These are phyloP conservation scores for Cordilura impudica DNA, from an alignment of 2,888 invertebrate genomes.

Conservation along the genomic window DNA sequence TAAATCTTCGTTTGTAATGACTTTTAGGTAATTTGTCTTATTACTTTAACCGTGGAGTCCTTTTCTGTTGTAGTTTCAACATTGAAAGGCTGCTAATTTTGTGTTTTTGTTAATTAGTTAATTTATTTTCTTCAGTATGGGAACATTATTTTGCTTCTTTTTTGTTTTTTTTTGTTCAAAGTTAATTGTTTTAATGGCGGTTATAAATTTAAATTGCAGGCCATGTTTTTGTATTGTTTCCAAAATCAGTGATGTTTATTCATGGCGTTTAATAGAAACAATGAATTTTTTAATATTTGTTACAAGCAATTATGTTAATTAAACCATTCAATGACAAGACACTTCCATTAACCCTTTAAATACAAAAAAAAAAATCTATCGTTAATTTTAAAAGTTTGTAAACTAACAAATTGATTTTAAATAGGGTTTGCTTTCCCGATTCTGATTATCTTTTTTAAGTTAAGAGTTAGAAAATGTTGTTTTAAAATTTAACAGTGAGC, in stretches of 20 bases:
- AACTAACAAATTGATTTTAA: too few species aligned
- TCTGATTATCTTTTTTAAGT: too few species aligned
- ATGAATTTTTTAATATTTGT: constrained; percentile 34
- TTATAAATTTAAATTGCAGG: constrained; percentile 63
- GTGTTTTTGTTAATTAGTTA: constrained; percentile 56
- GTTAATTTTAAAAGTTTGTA: too few species aligned
- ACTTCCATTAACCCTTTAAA: background rate
- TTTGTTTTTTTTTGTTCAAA: too few species aligned
- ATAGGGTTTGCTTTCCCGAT: too few species aligned
- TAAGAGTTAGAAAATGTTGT: too few species aligned
- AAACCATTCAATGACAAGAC: background rate
- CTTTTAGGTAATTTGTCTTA: constrained; percentile 61
- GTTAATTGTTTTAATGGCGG: constrained; percentile 76
- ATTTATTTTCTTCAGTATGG: constrained; percentile 4
- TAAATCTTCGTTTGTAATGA: constrained; percentile 61
- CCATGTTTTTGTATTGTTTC: constrained; percentile 19
- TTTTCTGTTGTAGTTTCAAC: background rate
- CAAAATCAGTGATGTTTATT: constrained; percentile 38
- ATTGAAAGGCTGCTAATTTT: constrained; percentile 53
- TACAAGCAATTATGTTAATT: constrained; percentile 44
- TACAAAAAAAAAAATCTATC: background rate
- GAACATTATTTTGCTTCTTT: constrained; percentile 20
- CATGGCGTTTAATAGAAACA: background rate
- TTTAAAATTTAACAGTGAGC: too few species aligned
- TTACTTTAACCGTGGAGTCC: constrained; percentile 44